Evolutionary conservation across 2,888 invertebrate species (phyloP).

Genomic region (Tromatobia lineatoria): DNA sequence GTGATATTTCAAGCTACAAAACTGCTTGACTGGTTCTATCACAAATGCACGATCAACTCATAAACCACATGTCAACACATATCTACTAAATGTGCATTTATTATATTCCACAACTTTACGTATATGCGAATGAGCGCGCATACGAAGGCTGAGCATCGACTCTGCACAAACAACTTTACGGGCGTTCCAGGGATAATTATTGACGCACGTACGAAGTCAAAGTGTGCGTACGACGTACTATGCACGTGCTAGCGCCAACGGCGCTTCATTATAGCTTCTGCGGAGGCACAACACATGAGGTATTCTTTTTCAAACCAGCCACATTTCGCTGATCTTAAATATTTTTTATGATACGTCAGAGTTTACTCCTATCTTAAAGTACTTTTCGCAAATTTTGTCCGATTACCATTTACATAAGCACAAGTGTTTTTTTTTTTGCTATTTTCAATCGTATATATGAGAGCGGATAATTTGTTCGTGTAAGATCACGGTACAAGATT

Average conservation of each 20-base stretch:
- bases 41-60: neutral
- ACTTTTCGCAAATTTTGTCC: too few relatives aligned
- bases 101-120: neutral
- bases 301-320: too few relatives aligned
- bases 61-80: neutral
- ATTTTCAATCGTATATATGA: too few relatives aligned
- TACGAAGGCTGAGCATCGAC: constrained; percentile 24
- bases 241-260: constrained; percentile 3
- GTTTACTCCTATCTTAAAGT: too few relatives aligned
- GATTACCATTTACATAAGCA: too few relatives aligned
- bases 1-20: neutral
- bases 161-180: constrained; percentile 63
- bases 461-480: too few relatives aligned
- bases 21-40: neutral
- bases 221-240: neutral
- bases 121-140: constrained; percentile 20
- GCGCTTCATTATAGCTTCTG: neutral
- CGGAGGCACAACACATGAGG: constrained; percentile 18
- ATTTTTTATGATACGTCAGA: too few relatives aligned
- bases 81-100: neutral
- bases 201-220: constrained; percentile 41
- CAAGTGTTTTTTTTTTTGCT: too few relatives aligned
- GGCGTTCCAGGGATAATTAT: constrained; percentile 55
- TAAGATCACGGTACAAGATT: too few relatives aligned
- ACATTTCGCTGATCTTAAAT: too few relatives aligned